Evolutionary conservation across 2,888 invertebrate species (phyloP).

Genomic region (Allolobophora icterica): DNA sequence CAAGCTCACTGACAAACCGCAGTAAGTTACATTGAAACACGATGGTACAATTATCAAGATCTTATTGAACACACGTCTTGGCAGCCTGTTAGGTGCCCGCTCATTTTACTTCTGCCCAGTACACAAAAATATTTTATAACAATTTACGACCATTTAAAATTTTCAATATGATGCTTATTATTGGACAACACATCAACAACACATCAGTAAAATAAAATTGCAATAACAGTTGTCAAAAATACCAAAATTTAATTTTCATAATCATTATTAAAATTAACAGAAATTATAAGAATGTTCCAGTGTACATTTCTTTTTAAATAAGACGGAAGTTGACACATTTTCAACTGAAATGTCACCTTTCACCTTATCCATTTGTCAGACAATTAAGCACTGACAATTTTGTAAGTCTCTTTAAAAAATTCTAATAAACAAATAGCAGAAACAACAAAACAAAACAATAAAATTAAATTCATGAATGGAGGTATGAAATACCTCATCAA

Average conservation of each 20-base stretch:
- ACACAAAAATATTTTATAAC: no score
- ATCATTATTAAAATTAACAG: conserved; percentile 10
- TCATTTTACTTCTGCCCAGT: no score
- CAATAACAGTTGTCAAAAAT: neutral
- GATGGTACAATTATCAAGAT: no score
- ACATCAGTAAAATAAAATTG: neutral
- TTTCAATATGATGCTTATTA: neutral
- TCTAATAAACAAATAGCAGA: neutral
- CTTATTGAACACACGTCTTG: no score
- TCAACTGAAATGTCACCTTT: neutral
- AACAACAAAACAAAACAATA: neutral
- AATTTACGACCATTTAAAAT: no score
- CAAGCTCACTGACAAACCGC: no score
- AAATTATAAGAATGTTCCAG: neutral
- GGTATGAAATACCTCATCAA: neutral
- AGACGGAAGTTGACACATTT: neutral
- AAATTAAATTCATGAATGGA: neutral
- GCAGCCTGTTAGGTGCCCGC: no score
- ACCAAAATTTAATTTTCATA: neutral
- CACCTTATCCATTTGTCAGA: neutral
- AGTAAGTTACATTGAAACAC: no score
- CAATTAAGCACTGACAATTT: neutral
- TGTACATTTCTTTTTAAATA: neutral
- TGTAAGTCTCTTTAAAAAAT: neutral
- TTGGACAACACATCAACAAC: neutral